Base-by-base conservation (phyloP, 2,113 vertebrate genomes). In the Xiphias gladius region DNA sequence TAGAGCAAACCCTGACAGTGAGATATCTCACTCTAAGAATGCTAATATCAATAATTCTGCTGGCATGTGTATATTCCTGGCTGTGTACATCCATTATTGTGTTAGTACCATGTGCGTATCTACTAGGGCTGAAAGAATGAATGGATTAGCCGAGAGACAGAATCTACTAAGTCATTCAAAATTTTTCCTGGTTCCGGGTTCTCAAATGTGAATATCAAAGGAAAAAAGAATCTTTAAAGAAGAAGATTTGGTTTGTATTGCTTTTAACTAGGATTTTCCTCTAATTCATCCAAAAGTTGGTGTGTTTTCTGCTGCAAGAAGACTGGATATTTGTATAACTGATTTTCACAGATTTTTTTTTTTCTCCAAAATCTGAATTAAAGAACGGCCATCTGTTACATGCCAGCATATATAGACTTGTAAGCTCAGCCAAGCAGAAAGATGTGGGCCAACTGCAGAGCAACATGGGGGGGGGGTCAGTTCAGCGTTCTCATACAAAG, bases 361-460 rank as follows among this genome's bases (percentile, higher is more conserved):
- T 41, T 39, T 64, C 26, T 17, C n/a, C n/a, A n/a, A n/a, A 22
- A n/a, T 46, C 13, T 43, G 39, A 46, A 26, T 10, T 46, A 46
- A 66, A 46, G 16, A 46, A 46, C 20, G 41, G 17, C 64, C 64
- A 66, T 48, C 63, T 66, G 63, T 66, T 66, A 46, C 39, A 26
- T 0, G 63, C 39, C 63, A 10, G 63, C 43, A 46, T 77, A 82
- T 17, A 19, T 19, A 19, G 22, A 89, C 76, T 91, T 88, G 80
- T 89, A 70, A 65, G 82, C 72, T 92, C 92, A 95, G 77, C 65
- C 89, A 91, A 70, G 93, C 89, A 89, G 93, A 94, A 93, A 93
- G 88, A 94, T 94, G 90, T 92, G 93, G 94, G 91, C 90, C 91
- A 93, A 91, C 91, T 87, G 88, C 88, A 90, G 71, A 88, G 90